Evolutionary conservation across 2,797 vertebrate genomes (phyloP).

Genomic region (Hippopotamyrus pictus): DNA sequence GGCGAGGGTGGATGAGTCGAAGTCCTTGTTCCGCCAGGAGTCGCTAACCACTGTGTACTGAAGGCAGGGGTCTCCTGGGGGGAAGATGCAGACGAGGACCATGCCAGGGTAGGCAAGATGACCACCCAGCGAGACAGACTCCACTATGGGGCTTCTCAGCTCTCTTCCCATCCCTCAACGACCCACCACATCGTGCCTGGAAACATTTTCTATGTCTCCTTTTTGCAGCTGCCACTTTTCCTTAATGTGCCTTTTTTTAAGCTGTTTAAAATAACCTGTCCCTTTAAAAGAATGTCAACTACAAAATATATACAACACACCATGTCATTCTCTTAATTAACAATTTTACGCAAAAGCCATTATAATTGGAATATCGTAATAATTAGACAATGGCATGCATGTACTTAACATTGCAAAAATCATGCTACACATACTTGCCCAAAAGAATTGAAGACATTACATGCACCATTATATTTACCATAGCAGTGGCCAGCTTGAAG

Average conservation of each 20-base stretch:
- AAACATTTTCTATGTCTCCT: neutral
- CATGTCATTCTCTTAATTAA: neutral
- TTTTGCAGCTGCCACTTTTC: neutral
- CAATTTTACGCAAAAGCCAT: neutral
- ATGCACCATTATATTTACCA: neutral
- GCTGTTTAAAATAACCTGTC: neutral
- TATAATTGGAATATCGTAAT: neutral
- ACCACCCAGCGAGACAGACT: neutral
- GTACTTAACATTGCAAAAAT: neutral
- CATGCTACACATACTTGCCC: neutral
- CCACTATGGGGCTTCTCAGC: neutral
- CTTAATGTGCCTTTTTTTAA: neutral
- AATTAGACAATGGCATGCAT: neutral
- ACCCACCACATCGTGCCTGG: neutral
- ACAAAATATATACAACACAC: neutral
- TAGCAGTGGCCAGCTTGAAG: neutral
- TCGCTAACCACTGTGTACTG: constrained; percentile 31
- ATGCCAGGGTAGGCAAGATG: no score
- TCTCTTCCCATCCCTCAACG: neutral
- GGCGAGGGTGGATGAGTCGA: neutral
- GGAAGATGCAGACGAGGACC: neutral
- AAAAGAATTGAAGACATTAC: neutral
- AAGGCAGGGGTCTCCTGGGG: constrained; percentile 33
- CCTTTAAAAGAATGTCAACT: neutral
- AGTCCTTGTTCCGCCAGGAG: constrained; percentile 40